phyloP scores from a whole-genome alignment of 2,113 vertebrate species.

The Probosciger aterrimus region DNA sequence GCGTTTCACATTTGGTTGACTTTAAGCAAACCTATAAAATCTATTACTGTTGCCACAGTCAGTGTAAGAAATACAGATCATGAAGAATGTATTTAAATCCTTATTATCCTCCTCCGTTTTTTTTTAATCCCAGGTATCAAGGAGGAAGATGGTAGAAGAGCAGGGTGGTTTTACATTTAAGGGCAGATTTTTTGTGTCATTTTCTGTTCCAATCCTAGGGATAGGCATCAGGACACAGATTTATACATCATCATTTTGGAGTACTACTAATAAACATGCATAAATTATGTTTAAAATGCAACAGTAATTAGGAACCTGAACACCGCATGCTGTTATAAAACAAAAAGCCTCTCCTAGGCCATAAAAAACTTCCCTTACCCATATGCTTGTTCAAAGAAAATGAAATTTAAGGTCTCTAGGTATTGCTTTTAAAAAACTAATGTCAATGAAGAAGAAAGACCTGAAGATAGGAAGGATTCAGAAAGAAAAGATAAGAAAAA shows the following conservation, averaged over 20 bases:
- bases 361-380: not conserved
- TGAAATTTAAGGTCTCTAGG: not conserved
- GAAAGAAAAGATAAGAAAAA: not conserved
- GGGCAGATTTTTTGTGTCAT: not conserved
- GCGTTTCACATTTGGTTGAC: conserved; percentile 13
- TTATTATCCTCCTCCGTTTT: not conserved
- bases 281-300: not conserved
- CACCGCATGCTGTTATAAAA: not conserved
- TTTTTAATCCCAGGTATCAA: not conserved
- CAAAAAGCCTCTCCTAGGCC: not conserved
- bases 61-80: not conserved
- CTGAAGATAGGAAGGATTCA: not conserved
- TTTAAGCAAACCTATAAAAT: conserved; percentile 13
- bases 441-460: not conserved
- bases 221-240: not conserved
- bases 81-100: not conserved
- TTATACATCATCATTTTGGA: not conserved
- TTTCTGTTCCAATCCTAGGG: not conserved
- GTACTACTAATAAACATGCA: not conserved
- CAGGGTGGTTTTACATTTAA: not conserved
- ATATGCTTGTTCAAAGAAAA: not conserved
- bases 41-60: not conserved
- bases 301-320: not conserved
- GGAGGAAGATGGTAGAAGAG: not conserved
- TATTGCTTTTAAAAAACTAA: not conserved